phyloP scores from a whole-genome alignment of 2,113 vertebrate species.

The Corythoichthys intestinalis region DNA sequence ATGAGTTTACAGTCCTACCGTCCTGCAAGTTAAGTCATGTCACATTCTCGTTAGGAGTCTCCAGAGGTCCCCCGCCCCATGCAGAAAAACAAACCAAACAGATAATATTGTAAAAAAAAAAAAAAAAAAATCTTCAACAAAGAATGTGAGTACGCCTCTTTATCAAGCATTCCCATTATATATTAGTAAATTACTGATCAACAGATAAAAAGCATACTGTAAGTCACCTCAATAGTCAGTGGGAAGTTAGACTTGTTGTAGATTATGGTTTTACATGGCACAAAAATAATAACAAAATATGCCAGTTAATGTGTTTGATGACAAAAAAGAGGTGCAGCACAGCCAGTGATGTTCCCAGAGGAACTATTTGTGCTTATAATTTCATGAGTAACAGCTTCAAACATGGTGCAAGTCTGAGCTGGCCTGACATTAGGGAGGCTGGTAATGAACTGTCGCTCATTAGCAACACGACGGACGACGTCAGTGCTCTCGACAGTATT shows the following conservation, averaged over 20 bases:
- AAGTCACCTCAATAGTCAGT: no score
- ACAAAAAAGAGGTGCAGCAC: background rate
- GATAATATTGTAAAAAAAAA: background rate
- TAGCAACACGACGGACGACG: background rate
- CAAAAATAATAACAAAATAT: no score
- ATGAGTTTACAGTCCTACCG: slow-evolving; percentile 29
- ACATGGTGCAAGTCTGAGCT: background rate
- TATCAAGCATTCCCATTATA: background rate
- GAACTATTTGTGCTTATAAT: background rate
- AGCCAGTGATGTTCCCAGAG: background rate
- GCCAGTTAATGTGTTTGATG: no score
- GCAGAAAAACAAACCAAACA: background rate
- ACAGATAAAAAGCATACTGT: no score
- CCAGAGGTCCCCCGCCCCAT: slow-evolving; percentile 23
- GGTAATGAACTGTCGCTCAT: slow-evolving; percentile 1
- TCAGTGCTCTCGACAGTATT: background rate
- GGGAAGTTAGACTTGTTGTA: no score
- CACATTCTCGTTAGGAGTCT: slow-evolving; percentile 29
- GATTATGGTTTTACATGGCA: no score
- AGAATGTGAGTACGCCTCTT: background rate
- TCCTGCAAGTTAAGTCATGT: slow-evolving; percentile 54
- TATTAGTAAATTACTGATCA: no score
- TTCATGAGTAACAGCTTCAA: background rate
- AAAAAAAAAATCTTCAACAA: background rate
- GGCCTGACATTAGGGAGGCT: background rate